Conservation (phyloP, 1,140 invertebrate genomes). For the Meloidogyne floridensis region DNA sequence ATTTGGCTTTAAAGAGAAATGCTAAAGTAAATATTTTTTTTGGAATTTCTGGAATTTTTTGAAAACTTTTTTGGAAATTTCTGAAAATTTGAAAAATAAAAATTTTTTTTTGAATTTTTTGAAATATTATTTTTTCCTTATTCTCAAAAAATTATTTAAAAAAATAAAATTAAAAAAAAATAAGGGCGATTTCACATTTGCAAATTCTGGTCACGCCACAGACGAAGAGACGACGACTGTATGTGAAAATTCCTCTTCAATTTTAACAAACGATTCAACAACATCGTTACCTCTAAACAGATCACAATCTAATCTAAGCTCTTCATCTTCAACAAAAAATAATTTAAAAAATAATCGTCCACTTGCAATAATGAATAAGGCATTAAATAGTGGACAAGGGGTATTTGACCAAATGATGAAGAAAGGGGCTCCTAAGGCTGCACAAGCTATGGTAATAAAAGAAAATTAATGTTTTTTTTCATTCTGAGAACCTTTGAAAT, state of each 20-base stretch:
- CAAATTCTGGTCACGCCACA: slow-evolving; percentile 38
- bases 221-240: slow-evolving; percentile 11
- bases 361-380: background rate
- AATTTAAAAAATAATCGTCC: slow-evolving; percentile 11
- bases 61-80: no score
- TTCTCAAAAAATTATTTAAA: background rate
- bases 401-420: slow-evolving; percentile 51
- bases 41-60: no score
- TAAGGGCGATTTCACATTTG: slow-evolving; percentile 63
- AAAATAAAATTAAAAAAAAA: slow-evolving; percentile 16
- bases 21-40: slow-evolving; percentile 42
- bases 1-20: slow-evolving; percentile 61
- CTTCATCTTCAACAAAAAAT: slow-evolving; percentile 4
- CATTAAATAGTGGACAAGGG: slow-evolving; percentile 51
- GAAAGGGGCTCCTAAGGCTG: slow-evolving; percentile 63
- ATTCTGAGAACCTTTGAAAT: no score
- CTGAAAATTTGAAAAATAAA: no score
- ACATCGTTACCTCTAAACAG: background rate
- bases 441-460: slow-evolving; percentile 51
- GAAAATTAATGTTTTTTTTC: background rate
- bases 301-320: background rate
- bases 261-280: background rate
- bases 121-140: no score
- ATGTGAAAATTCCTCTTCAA: background rate
- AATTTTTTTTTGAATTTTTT: no score